Conservation (phyloP, 2,797 vertebrate species). For the Crenichthys baileyi region DNA sequence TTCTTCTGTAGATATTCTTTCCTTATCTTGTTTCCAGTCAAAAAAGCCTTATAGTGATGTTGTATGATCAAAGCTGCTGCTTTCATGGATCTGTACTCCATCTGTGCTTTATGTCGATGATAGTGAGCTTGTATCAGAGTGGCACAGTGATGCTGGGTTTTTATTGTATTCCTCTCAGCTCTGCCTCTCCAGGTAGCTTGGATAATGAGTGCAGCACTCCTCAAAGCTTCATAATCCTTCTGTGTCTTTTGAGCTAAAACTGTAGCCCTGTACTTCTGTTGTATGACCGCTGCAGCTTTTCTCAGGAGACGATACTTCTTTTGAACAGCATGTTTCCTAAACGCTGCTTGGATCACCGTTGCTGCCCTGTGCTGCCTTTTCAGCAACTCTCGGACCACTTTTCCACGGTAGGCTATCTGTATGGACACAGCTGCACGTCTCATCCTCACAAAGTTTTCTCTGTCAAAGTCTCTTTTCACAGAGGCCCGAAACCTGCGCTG, state of each 20-base stretch:
- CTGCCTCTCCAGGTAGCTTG: slow-evolving; percentile 88
- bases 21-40: slow-evolving; percentile 52
- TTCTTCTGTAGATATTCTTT: slow-evolving; percentile 72
- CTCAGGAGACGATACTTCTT: slow-evolving; percentile 69
- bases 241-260: slow-evolving; percentile 62
- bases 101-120: slow-evolving; percentile 70
- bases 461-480: slow-evolving; percentile 53
- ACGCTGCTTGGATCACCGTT: slow-evolving; percentile 83
- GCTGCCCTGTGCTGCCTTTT: slow-evolving; percentile 72
- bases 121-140: slow-evolving; percentile 85
- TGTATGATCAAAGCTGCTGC: slow-evolving; percentile 81
- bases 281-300: slow-evolving; percentile 74
- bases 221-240: slow-evolving; percentile 67
- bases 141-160: slow-evolving; percentile 69
- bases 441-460: slow-evolving; percentile 70
- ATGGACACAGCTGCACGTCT: slow-evolving; percentile 78
- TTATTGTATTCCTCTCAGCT: slow-evolving; percentile 71
- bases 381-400: slow-evolving; percentile 75
- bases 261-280: slow-evolving; percentile 81
- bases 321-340: slow-evolving; percentile 73
- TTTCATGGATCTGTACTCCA: slow-evolving; percentile 73
- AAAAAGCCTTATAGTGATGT: slow-evolving; percentile 76
- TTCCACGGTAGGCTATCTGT: slow-evolving; percentile 84
- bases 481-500: slow-evolving; percentile 86
- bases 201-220: slow-evolving; percentile 59